Base-by-base conservation (phyloP, 2,888 invertebrate genomes). In the Andrena haemorrhoa region DNA sequence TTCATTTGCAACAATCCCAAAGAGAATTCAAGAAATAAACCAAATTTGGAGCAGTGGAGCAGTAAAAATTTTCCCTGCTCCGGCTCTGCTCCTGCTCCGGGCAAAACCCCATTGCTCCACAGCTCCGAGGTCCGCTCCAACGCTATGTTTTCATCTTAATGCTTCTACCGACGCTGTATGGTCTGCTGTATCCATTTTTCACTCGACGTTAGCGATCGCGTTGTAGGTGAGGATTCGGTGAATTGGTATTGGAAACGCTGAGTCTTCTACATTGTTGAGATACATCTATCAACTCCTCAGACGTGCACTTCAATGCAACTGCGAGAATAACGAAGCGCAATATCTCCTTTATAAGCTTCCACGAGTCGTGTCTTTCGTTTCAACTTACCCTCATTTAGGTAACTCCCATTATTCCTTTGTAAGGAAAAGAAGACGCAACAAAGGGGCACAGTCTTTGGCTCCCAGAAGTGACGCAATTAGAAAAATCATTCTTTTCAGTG, bases 311-410 rank as follows among this genome's bases (percentile, higher is more conserved):
- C 63, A 75, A 69, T n/a, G 35, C 23, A 31, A 16, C 23, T 41
- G 2, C 6, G 49, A 26, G 12, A 26, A 49, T 47, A 61, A 29
- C 29, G 23, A 49, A 41, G 16, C n/a, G n/a, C 29, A 4, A 41
- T 33, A 10, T 20, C 51, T 61, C 6, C 61, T 61, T 61, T 47
- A 53, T 63, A 60, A 23, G 31, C 8, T 41, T 16, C 51, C 0
- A 7, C 2, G 33, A n/a, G 49, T 29, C 69, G 47, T 75, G 61
- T 63, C 33, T 20, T 53, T 29, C 7, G n/a, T 56, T 76, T 69
- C 69, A 79, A 60, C 60, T 35, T 31, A 8, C 20, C 31, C 70
- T 2, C 12, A 35, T 35, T 60, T 64, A 56, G 72, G 49, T 58
- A 20, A 61, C 7, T 12, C n/a, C 20, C 26, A 35, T 63, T 78